phyloP scores from a whole-genome alignment of 2,888 invertebrate species.

The Brenthis hecate region DNA sequence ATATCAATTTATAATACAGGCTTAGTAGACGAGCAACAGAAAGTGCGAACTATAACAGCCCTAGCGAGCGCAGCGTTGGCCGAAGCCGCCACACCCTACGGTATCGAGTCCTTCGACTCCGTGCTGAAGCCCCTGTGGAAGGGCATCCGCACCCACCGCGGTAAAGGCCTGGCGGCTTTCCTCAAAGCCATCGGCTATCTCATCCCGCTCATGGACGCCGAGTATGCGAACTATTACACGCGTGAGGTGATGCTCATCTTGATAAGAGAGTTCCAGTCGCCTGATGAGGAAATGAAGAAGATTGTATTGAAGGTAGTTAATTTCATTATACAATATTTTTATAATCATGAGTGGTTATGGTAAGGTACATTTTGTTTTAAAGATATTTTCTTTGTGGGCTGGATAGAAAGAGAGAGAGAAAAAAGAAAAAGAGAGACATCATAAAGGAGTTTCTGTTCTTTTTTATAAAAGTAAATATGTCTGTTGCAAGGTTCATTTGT shows the following conservation, averaged over 20 bases:
- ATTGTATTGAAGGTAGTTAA: slow-evolving; percentile 92
- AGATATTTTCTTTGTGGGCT: no score
- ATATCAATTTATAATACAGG: slow-evolving; percentile 66
- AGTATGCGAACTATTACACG: slow-evolving; percentile 99
- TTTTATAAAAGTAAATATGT: no score
- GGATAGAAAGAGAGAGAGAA: no score
- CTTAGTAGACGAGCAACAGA: slow-evolving; percentile 98
- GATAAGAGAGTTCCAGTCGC: slow-evolving; percentile 99
- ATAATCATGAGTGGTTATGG: background rate
- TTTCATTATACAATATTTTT: background rate
- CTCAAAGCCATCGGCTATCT: slow-evolving; percentile 99
- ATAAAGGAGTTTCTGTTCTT: no score
- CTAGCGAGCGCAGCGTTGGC: slow-evolving; percentile 98
- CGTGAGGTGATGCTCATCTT: slow-evolving; percentile 98
- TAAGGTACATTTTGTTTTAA: no score
- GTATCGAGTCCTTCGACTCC: slow-evolving; percentile 99
- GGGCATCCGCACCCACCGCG: slow-evolving; percentile 95
- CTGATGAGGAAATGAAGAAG: slow-evolving; percentile 99
- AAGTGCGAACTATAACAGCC: slow-evolving; percentile 99
- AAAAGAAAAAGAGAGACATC: no score
- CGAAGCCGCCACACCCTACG: slow-evolving; percentile 99
- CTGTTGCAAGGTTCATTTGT: no score
- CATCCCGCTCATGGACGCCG: slow-evolving; percentile 99
- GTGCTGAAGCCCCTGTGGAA: slow-evolving; percentile 99
- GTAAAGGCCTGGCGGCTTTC: slow-evolving; percentile 98